Base-by-base conservation (phyloP, 2,113 vertebrate genomes). In the Stigmatopora nigra region DNA sequence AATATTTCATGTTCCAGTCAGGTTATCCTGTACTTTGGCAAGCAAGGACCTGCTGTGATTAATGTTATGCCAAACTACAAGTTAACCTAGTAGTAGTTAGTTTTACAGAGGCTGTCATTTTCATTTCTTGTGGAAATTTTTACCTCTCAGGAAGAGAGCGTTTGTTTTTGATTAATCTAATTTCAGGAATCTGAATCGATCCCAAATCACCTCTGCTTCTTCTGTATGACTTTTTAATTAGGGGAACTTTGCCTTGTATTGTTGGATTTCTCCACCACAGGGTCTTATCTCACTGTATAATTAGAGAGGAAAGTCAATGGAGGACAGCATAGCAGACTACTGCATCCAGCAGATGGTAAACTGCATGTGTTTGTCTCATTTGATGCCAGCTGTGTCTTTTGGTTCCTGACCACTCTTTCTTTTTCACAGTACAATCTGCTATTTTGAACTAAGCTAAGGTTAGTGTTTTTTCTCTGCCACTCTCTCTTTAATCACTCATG, bases 331-430 rank as follows among this genome's bases (percentile, higher is more conserved):
- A 45, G 61, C 56, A 57, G 64, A 67, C 17, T 51, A 1, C 38
- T 70, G 58, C 1, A 35, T 67, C 65, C 63, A 61, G 46, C 77
- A 78, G 79, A 83, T 83, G 79, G 78, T 70, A 46, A 31, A 69
- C 76, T 19, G 57, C 63, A 46, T 74, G 68, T 65, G 71, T 77
- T 57, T 69, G 62, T 82, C 72, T 80, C 52, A 45, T 71, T 61
- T 70, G 65, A 77, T 46, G n/a, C 64, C 66, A 74, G 65, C 70
- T 68, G 65, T 75, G 65, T 75, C 64, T 76, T 36, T 60, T 15
- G 61, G 62, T 67, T 53, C 60, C 73, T 46, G 38, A 57, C 56
- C 67, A 17, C 35, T n/a, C 41, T 52, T 25, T 56, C 63, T 20
- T 25, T 56, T 22, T 19, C 49, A 38, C 53, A 44, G 16, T 47